phyloP scores from a whole-genome alignment of 2,113 vertebrate species.

The Morone chrysops region DNA sequence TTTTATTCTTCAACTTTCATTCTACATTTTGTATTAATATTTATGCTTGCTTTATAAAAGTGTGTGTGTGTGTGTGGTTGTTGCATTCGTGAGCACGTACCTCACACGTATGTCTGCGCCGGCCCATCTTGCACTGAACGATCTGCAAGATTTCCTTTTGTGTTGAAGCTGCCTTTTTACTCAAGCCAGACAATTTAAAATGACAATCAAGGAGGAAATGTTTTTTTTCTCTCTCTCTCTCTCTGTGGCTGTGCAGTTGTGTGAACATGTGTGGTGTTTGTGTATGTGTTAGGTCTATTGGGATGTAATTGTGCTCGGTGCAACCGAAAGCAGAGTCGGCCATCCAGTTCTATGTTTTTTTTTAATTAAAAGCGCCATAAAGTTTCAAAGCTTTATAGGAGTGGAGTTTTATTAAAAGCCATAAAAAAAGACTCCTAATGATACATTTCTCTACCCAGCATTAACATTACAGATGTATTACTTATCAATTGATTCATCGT shows the following conservation, averaged over 20 bases:
- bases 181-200: slow-evolving; percentile 41
- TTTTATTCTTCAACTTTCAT: neutral
- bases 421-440: slow-evolving; percentile 62
- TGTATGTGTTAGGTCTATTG: slow-evolving; percentile 22
- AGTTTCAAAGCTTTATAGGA: slow-evolving; percentile 64
- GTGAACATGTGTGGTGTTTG: slow-evolving; percentile 8
- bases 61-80: neutral
- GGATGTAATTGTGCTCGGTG: slow-evolving; percentile 39
- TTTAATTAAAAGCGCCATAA: slow-evolving; percentile 58
- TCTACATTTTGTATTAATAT: neutral
- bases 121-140: neutral
- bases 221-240: neutral
- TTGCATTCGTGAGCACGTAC: neutral
- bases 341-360: slow-evolving; percentile 25
- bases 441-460: slow-evolving; percentile 50
- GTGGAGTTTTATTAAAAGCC: slow-evolving; percentile 68
- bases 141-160: slow-evolving; percentile 24
- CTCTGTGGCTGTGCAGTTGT: neutral
- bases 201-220: slow-evolving; percentile 30
- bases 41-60: neutral
- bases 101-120: neutral
- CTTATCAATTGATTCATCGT: slow-evolving; percentile 73
- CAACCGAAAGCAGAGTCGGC: slow-evolving; percentile 22
- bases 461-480: slow-evolving; percentile 58
- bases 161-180: slow-evolving; percentile 1